These are phyloP conservation scores for Pseudolaguvia tuberculata DNA, from an alignment of 2,113 vertebrate species.

Conservation along the genomic window DNA sequence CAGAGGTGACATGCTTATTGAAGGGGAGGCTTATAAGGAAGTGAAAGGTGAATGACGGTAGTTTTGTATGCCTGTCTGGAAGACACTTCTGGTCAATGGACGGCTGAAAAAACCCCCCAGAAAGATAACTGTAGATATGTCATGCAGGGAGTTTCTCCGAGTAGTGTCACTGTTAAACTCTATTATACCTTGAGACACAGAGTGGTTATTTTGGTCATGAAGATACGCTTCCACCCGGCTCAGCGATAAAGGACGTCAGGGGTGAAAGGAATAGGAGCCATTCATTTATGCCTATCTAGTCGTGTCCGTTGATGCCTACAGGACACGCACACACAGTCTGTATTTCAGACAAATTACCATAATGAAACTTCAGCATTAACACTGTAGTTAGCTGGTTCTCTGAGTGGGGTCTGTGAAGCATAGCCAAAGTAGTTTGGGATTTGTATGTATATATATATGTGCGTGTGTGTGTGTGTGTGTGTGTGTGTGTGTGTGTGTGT, in stretches of 20 bases:
- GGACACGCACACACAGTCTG: constrained; percentile 39
- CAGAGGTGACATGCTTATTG: constrained; percentile 40
- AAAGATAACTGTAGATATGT: constrained; percentile 7
- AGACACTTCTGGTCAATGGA: constrained; percentile 20
- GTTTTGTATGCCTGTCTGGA: constrained; percentile 26
- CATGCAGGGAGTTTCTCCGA: neutral
- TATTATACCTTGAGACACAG: neutral
- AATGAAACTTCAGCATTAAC: constrained; percentile 37
- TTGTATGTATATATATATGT: neutral
- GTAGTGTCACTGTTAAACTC: neutral
- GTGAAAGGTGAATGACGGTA: constrained; percentile 17
- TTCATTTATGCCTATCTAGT: constrained; percentile 27
- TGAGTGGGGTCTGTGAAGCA: neutral
- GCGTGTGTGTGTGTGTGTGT: neutral
- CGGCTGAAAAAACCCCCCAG: neutral
- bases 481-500: too few relatives aligned
- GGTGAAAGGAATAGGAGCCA: constrained; percentile 21
- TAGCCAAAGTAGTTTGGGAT: neutral
- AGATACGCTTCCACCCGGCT: neutral
- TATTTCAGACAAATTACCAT: constrained; percentile 24
- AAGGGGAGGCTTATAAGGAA: neutral
- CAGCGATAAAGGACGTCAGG: constrained; percentile 26
- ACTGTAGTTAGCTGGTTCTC: constrained; percentile 16
- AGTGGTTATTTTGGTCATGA: neutral
- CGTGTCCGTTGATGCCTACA: constrained; percentile 8